Evolutionary conservation across 92 coral and sea anemone species (phyloP), one percentile per base, ranked within the genome.

Genomic region (Actinostola sp.): DNA sequence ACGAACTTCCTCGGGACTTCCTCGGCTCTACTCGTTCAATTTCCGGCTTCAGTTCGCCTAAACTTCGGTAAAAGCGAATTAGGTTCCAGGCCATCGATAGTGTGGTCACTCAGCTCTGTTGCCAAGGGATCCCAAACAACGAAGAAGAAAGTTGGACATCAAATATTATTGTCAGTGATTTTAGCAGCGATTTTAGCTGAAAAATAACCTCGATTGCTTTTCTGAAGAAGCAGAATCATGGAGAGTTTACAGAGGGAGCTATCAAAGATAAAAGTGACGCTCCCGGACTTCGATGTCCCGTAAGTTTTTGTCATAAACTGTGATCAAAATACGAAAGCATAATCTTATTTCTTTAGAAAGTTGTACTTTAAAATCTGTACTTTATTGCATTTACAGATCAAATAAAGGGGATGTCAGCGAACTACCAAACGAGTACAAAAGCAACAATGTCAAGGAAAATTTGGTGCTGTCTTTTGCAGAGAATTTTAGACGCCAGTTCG

Each of bases 401-500:
- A 86, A 38, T 68, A 70, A 48, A 70, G 80, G 26, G 12, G 83
- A 76, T 45, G 45, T 49, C 25, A 43, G 42, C 51, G 68, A 83
- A 10, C 78, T 91, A 25, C 95, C 97, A 35, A 82, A 83, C 24
- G 55, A 82, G 4, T 92, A 92, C 81, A 86, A 83, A 64, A 82
- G 77, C 39, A 89, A 92, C 71, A 92, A 85, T 30, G 87, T 88
- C 15, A 92, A 95, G 70, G 99, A 95, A 65, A 95, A 86, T 42
- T 82, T 92, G 53, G 88, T 95, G 39, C 61, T 95, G 71, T 92
- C 96, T 16, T 95, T 85, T 79, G 95, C 96, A 70, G 99, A 95
- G 67, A 95, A 95, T 81, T 95, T 95, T 54, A 82, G 99, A 65
- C 84, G 99, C 7, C 99, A 95, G 78, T 95, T 95, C 82, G 99